These are phyloP conservation scores for Struthio camelus DNA, from an alignment of 2,113 vertebrate genomes.

Conservation along the genomic window DNA sequence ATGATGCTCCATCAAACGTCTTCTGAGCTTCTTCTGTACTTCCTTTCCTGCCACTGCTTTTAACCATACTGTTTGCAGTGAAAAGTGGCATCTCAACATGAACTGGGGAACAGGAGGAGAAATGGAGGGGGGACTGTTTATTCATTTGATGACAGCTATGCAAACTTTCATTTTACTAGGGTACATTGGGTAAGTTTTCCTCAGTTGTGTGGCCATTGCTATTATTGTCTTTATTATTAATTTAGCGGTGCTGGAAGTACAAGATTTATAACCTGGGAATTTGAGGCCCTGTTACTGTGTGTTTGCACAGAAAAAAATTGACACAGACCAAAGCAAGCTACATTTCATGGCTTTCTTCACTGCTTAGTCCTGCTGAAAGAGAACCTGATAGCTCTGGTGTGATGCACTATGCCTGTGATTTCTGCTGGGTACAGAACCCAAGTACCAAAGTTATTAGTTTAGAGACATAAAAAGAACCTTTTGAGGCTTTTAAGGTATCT, in stretches of 20 bases:
- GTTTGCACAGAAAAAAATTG: neutral
- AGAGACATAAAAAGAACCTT: neutral
- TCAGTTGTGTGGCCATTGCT: neutral
- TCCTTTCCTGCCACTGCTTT: neutral
- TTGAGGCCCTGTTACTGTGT: neutral
- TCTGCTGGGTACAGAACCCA: neutral
- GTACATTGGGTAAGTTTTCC: neutral
- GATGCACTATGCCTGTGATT: neutral
- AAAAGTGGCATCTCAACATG: neutral
- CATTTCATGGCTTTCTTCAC: neutral
- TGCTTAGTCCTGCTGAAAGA: neutral
- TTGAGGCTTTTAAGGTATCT: neutral
- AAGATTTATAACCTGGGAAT: neutral
- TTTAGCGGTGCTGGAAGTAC: neutral
- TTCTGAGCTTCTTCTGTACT: neutral
- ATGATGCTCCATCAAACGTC: neutral
- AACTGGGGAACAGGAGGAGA: neutral
- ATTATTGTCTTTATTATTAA: neutral
- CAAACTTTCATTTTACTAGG: neutral
- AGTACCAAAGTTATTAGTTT: neutral
- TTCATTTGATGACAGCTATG: neutral
- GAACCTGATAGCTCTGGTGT: neutral
- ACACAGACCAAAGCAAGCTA: neutral
- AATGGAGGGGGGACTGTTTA: neutral
- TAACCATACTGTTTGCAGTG: constrained; percentile 3